These are phyloP conservation scores for Ctenochaetus hawaiiensis DNA, from an alignment of 2,797 vertebrate species.

Conservation along the genomic window DNA sequence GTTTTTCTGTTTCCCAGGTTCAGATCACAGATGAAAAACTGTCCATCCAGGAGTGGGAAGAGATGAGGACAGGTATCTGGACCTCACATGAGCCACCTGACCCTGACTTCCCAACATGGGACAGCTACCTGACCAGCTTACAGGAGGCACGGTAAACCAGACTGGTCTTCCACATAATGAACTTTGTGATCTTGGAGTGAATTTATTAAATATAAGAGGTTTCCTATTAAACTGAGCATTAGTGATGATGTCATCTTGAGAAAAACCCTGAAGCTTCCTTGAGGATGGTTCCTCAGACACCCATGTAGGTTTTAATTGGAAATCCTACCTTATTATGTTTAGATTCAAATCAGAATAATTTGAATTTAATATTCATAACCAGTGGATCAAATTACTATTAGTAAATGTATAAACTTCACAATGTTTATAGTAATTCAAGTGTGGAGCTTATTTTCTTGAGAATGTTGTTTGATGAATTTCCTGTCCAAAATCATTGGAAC, in stretches of 20 bases:
- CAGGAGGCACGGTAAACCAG: slow-evolving; percentile 37
- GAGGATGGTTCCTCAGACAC: background rate
- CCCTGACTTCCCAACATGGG: slow-evolving; percentile 16
- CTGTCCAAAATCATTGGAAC: background rate
- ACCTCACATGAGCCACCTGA: slow-evolving; percentile 66
- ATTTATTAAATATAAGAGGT: background rate
- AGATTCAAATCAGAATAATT: background rate
- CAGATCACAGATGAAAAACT: slow-evolving; percentile 46
- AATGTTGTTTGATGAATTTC: background rate
- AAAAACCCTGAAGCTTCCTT: background rate
- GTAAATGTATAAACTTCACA: background rate
- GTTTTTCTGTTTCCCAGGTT: slow-evolving; percentile 18
- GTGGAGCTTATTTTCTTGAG: background rate
- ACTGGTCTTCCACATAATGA: too few species aligned
- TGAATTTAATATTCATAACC: background rate
- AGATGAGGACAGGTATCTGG: slow-evolving; percentile 48
- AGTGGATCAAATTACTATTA: background rate
- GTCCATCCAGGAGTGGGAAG: slow-evolving; percentile 32
- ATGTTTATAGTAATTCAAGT: background rate
- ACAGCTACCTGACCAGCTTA: background rate
- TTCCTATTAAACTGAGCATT: background rate
- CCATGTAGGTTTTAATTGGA: background rate
- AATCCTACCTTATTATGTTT: background rate
- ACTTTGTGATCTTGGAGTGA: too few species aligned
- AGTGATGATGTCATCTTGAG: background rate